A percentile compares a stretch with the other conserved stretches of the same genome.
phyloP scores from a whole-genome alignment of 2,113 vertebrate species.

The Rhinoptilus africanus region DNA sequence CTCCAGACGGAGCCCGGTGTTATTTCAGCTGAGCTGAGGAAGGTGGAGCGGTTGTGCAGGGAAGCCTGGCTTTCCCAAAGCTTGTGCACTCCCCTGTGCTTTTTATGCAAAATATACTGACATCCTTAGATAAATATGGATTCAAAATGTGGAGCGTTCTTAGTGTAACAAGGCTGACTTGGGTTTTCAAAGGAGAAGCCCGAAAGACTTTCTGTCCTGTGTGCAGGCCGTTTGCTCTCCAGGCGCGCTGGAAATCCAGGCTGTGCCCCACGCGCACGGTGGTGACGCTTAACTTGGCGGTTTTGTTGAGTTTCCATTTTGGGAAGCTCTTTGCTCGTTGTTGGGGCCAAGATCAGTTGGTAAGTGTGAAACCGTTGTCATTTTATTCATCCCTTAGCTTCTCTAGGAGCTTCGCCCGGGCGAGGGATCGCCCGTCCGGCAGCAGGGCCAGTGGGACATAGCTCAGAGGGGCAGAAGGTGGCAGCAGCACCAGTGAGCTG shows the following conservation, averaged over 20 bases:
- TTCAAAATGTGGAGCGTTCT: not conserved
- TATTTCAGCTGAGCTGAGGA: not conserved
- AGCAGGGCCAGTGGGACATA: not conserved
- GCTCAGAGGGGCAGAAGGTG: not conserved
- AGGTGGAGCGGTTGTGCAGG: not conserved
- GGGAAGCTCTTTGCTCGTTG: not conserved
- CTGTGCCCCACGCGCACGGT: not conserved
- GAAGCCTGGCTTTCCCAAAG: not conserved
- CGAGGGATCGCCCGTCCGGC: not conserved
- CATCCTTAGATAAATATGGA: not conserved
- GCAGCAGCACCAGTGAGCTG: not conserved
- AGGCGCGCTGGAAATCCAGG: fast-evolving
- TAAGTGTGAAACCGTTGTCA: not conserved
- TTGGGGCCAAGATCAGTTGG: not conserved
- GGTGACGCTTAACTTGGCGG: not conserved
- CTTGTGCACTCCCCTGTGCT: not conserved
- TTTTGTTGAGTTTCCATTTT: not conserved
- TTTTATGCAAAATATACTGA: not conserved
- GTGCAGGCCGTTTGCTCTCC: not conserved
- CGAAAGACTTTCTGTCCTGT: not conserved
- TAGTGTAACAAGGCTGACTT: not conserved
- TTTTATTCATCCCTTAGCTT: not conserved
- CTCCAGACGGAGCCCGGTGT: not conserved
- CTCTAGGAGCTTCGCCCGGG: not conserved
- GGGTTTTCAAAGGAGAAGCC: not conserved